A percentile compares a stretch with the other conserved stretches of the same genome.
Evolutionary conservation across 2,113 vertebrate species (phyloP).

Genomic region (Emberiza fucata): DNA sequence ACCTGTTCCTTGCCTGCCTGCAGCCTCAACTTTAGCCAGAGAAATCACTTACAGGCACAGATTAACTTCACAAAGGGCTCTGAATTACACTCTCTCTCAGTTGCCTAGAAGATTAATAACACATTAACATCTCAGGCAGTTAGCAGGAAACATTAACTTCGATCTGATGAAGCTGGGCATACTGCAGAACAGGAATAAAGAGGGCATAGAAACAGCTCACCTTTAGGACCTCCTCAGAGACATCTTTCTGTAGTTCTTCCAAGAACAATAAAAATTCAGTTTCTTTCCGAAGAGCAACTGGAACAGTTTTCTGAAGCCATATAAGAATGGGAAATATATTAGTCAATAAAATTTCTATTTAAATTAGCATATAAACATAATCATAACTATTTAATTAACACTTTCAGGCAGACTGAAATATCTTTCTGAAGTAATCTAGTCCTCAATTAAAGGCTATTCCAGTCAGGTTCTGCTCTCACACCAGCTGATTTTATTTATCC

Average conservation of each 20-base stretch:
- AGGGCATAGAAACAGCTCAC: slow-evolving; percentile 39
- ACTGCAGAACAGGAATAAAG: background rate
- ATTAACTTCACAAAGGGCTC: background rate
- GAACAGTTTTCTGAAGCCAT: slow-evolving; percentile 65
- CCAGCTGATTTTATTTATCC: background rate
- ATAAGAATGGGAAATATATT: background rate
- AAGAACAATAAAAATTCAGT: slow-evolving; percentile 88
- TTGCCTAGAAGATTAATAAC: background rate
- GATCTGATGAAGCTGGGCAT: background rate
- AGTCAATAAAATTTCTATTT: background rate
- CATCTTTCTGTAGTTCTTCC: slow-evolving; percentile 82
- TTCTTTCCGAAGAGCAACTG: slow-evolving; percentile 72
- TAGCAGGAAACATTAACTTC: background rate
- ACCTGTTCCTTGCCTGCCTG: background rate
- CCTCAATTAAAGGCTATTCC: background rate
- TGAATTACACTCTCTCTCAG: background rate
- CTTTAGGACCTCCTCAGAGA: slow-evolving; percentile 79
- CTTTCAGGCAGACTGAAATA: background rate
- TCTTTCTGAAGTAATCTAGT: background rate
- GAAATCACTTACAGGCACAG: background rate
- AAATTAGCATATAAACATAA: background rate
- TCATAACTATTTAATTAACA: background rate
- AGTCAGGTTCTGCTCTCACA: background rate
- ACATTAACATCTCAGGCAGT: background rate
- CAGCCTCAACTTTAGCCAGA: background rate